Percentiles rank a stretch among this genome's conserved stretches.
These are phyloP conservation scores for Chiroxiphia lanceolata DNA, from an alignment of 2,797 vertebrate genomes.

Conservation along the genomic window DNA sequence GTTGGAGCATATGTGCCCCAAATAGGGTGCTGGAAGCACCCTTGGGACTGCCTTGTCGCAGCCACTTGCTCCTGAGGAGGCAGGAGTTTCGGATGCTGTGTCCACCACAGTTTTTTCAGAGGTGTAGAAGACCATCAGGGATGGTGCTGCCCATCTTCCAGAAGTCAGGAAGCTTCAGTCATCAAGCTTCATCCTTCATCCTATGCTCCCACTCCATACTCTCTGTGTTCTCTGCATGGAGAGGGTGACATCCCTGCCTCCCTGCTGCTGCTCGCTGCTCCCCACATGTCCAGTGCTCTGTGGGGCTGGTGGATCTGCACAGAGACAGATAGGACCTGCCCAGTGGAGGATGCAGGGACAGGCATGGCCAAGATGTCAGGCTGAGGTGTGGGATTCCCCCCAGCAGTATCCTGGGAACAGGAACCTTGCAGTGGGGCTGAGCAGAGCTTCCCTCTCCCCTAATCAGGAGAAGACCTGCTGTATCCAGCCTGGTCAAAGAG, in stretches of 20 bases:
- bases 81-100: fast-evolving
- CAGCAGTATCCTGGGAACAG: not conserved
- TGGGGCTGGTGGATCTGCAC: not conserved
- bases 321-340: not conserved
- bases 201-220: not conserved
- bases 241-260: not conserved
- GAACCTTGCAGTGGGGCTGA: not conserved
- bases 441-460: not conserved
- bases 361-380: not conserved
- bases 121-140: not conserved
- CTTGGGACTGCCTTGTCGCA: fast-evolving
- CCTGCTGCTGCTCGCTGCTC: not conserved
- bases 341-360: fast-evolving
- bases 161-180: not conserved
- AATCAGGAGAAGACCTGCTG: fast-evolving
- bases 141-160: not conserved
- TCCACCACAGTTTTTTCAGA: not conserved
- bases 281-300: not conserved
- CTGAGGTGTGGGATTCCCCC: fast-evolving
- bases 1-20: not conserved
- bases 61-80: not conserved
- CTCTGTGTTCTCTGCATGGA: fast-evolving
- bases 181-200: not conserved
- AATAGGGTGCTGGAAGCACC: not conserved
- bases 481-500: not conserved